Evolutionary conservation across 1,140 invertebrate genomes (phyloP).

Genomic region (Orchestia grillus): DNA sequence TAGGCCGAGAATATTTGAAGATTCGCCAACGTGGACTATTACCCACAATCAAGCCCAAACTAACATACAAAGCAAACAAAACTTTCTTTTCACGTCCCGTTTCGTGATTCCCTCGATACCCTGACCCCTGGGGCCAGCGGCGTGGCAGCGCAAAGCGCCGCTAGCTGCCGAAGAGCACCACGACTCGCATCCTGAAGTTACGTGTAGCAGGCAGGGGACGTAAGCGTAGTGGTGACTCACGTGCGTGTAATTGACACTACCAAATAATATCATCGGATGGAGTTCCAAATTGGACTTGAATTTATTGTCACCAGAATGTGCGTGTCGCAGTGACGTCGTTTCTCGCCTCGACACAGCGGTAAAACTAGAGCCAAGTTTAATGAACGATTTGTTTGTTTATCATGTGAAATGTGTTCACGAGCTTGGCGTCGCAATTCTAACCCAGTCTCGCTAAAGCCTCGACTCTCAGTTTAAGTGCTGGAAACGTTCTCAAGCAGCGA

Average conservation of each 20-base stretch:
- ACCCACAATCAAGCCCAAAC: too few species aligned
- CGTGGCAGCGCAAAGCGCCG: neutral
- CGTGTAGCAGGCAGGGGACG: neutral
- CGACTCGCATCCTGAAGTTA: neutral
- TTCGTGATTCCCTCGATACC: neutral
- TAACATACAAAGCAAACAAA: too few species aligned
- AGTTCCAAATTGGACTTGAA: neutral
- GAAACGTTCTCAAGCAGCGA: too few species aligned
- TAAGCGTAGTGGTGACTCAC: neutral
- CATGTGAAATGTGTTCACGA: too few species aligned
- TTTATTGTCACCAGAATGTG: neutral
- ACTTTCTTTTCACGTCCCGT: too few species aligned
- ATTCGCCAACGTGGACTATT: too few species aligned
- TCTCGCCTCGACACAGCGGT: neutral
- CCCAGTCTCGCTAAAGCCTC: too few species aligned
- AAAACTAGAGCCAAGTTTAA: too few species aligned
- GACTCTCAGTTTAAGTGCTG: too few species aligned
- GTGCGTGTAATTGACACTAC: neutral
- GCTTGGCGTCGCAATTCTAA: too few species aligned
- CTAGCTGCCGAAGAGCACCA: neutral
- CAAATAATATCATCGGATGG: neutral
- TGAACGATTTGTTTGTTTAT: too few species aligned
- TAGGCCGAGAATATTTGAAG: too few species aligned
- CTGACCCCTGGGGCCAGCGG: neutral
- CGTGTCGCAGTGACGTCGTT: neutral